Conservation (phyloP, 2,797 vertebrate species). For the Smutsia temminckii region DNA sequence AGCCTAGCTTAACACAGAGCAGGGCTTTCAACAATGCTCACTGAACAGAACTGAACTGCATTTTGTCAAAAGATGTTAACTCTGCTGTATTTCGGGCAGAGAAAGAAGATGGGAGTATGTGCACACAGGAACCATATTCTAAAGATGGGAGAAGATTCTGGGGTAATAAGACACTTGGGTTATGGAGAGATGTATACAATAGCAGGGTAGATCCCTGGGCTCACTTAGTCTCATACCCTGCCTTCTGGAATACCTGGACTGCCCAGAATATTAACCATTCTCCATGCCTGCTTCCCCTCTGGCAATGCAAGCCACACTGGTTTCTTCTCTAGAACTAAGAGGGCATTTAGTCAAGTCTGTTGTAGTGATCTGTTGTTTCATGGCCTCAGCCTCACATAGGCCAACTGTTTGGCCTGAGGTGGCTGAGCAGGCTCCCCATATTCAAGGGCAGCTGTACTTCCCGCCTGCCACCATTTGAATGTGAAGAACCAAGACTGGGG, state of each 20-base stretch:
- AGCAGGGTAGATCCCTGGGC: neutral
- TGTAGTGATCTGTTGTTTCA: neutral
- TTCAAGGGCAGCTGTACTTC: neutral
- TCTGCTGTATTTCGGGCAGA: neutral
- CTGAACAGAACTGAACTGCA: neutral
- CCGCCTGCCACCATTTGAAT: neutral
- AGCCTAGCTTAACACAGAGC: neutral
- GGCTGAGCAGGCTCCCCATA: neutral
- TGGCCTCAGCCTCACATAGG: neutral
- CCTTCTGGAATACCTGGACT: neutral
- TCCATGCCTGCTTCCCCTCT: neutral
- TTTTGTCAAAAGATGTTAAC: neutral
- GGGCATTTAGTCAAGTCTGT: neutral
- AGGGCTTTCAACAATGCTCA: neutral
- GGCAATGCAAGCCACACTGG: neutral
- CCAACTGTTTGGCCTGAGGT: neutral
- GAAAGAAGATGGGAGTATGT: neutral
- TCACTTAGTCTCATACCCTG: neutral
- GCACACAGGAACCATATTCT: neutral
- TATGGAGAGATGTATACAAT: neutral
- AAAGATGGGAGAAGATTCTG: neutral
- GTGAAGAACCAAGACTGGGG: neutral
- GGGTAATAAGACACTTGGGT: neutral
- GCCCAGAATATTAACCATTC: neutral
- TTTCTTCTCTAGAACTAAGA: neutral